Conservation (phyloP, 2,797 vertebrate species). For the Anguilla obscura region DNA sequence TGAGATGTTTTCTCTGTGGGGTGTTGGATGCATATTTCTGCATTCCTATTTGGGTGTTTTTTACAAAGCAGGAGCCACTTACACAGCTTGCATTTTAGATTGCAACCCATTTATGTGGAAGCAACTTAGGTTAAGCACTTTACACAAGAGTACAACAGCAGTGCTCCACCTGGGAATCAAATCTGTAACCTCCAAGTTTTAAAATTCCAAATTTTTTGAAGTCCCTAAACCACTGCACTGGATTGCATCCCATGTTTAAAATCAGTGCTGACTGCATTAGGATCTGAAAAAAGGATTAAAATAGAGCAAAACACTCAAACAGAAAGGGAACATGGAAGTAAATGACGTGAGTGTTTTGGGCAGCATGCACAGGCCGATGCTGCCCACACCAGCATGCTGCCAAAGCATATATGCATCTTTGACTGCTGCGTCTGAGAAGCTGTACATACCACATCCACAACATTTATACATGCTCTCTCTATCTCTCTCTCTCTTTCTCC, state of each 20-base stretch:
- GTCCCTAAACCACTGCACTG: background rate
- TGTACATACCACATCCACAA: background rate
- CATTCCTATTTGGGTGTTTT: background rate
- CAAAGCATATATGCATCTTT: background rate
- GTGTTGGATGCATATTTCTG: background rate
- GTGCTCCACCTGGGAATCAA: background rate
- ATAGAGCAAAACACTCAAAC: background rate
- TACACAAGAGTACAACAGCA: too few species aligned
- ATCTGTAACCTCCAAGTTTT: background rate
- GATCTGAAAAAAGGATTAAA: background rate
- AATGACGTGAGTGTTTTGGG: background rate
- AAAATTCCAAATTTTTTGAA: background rate
- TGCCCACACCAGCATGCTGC: background rate
- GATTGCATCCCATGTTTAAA: background rate
- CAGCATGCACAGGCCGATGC: background rate
- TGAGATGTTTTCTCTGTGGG: background rate
- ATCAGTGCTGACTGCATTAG: background rate
- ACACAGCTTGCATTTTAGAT: background rate
- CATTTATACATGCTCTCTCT: background rate
- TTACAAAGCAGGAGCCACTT: background rate
- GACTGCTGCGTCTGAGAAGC: background rate
- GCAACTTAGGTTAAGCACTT: background rate
- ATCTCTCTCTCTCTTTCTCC: background rate
- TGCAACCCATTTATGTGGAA: background rate
- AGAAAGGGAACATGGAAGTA: background rate